Evolutionary conservation across 2,888 invertebrate species (phyloP).

Genomic region (Neria commutata): DNA sequence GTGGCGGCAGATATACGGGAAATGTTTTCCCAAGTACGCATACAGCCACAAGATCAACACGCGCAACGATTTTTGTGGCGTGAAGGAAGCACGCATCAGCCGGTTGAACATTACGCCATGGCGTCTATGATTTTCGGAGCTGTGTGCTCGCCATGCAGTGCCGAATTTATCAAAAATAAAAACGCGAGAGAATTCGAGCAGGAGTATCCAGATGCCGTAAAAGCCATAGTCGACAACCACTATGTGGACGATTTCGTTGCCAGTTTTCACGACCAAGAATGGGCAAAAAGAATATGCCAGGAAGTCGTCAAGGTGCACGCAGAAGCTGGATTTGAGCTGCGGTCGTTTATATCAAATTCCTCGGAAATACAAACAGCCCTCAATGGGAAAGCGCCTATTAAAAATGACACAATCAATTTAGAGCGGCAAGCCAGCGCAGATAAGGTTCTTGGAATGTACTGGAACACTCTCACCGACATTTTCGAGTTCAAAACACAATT

Average conservation of each 20-base stretch:
- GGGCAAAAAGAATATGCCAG: conserved; percentile 15
- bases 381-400: not conserved
- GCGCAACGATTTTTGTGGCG: conserved; percentile 35
- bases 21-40: conserved; percentile 13
- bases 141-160: conserved; percentile 31
- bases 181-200: conserved; percentile 15
- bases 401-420: not conserved
- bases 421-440: not conserved
- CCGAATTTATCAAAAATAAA: conserved; percentile 31
- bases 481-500: conserved; percentile 20
- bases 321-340: conserved; percentile 14
- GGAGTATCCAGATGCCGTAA: conserved; percentile 9
- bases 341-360: conserved; percentile 17
- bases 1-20: conserved; percentile 24
- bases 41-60: conserved; percentile 31
- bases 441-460: conserved; percentile 29
- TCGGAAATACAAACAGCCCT: not conserved
- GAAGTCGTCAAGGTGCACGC: conserved; percentile 11
- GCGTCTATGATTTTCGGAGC: conserved; percentile 36
- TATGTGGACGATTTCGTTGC: conserved; percentile 30
- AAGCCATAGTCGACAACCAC: conserved; percentile 18
- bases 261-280: conserved; percentile 19
- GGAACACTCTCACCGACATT: conserved; percentile 26
- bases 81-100: conserved; percentile 11
- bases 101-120: conserved; percentile 30